Percentiles rank a stretch among this genome's conserved stretches.
Evolutionary conservation across 2,113 vertebrate species (phyloP).

Genomic region (Tragelaphus buxtoni): DNA sequence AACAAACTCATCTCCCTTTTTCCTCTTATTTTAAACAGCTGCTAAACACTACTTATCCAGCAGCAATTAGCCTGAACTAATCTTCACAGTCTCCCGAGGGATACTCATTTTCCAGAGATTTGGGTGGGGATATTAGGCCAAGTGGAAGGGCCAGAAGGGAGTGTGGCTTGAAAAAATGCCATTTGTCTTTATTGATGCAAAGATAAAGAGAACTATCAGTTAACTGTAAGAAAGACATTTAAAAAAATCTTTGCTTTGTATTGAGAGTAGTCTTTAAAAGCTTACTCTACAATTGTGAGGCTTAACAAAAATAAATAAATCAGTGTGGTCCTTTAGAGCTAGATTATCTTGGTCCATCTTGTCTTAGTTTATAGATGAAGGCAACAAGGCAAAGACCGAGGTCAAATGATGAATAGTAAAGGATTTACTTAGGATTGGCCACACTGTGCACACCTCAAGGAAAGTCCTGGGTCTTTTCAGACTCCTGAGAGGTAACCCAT

Average conservation of each 20-base stretch:
- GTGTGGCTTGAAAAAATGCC: background rate
- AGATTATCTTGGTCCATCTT: background rate
- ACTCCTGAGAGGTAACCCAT: background rate
- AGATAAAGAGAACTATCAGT: constrained; percentile 21
- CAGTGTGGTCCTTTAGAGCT: background rate
- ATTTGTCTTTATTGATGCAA: background rate
- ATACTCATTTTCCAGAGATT: constrained; percentile 32
- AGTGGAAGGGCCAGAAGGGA: background rate
- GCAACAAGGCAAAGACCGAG: background rate
- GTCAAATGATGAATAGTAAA: background rate
- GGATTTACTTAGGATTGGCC: background rate
- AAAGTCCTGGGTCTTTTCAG: background rate
- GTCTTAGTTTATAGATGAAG: background rate
- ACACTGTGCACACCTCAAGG: background rate
- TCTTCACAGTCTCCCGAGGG: constrained; percentile 44
- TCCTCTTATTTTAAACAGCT: constrained; percentile 49
- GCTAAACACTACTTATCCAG: constrained; percentile 33
- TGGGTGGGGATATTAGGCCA: background rate
- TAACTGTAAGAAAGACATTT: background rate
- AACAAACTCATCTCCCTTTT: background rate
- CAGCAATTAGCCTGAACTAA: constrained; percentile 63
- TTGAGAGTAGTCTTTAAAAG: background rate
- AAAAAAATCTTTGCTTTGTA: background rate
- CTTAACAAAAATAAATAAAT: constrained; percentile 23
- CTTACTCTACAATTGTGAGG: background rate